These are phyloP conservation scores for Rostratula benghalensis DNA, from an alignment of 2,113 vertebrate genomes.

Conservation along the genomic window DNA sequence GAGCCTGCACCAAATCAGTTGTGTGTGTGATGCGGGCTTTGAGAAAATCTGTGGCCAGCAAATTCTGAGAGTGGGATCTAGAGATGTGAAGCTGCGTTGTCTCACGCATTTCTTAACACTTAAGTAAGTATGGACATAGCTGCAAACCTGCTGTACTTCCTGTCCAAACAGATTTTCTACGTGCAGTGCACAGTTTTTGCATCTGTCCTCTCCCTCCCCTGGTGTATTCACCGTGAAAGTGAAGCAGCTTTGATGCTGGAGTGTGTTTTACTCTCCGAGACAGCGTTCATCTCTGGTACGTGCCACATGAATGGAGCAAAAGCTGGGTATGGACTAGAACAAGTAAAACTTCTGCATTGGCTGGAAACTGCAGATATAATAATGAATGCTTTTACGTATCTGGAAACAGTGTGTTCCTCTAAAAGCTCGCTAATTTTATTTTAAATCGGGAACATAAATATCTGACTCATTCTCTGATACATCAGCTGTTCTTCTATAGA, in stretches of 20 bases:
- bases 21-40: not conserved
- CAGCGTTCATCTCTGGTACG: not conserved
- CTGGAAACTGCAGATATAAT: not conserved
- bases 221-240: not conserved
- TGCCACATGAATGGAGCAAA: not conserved
- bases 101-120: not conserved
- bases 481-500: not conserved
- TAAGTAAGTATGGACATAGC: not conserved
- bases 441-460: constrained; percentile 25
- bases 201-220: not conserved
- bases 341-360: not conserved
- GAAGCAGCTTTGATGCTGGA: not conserved
- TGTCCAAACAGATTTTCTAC: not conserved
- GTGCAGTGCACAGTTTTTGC: not conserved
- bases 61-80: not conserved
- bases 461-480: constrained; percentile 28
- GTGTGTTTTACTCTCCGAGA: not conserved
- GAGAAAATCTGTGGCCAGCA: constrained; percentile 46
- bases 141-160: not conserved
- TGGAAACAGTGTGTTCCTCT: constrained; percentile 30
- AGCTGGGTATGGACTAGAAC: not conserved
- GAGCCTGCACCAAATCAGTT: constrained; percentile 26
- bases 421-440: constrained; percentile 39
- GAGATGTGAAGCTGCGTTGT: not conserved
- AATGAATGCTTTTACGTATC: not conserved